phyloP scores from a whole-genome alignment of 2,888 invertebrate species.

The Erebia ligea region DNA sequence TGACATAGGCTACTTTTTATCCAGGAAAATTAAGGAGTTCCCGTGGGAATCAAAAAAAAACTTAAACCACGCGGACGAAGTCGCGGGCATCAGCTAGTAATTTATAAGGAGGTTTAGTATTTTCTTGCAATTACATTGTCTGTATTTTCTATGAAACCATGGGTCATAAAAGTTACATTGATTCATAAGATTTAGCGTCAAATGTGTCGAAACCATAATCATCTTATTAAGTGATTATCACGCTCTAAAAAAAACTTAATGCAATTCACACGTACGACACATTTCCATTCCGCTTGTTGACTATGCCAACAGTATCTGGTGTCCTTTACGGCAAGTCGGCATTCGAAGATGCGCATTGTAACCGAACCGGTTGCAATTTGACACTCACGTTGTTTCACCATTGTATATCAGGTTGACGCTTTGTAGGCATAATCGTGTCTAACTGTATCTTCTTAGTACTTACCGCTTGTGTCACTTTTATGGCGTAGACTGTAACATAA shows the following conservation, averaged over 20 bases:
- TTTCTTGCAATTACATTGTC: neutral
- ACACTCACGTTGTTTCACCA: slow-evolving; percentile 43
- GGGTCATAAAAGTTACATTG: neutral
- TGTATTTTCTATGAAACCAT: neutral
- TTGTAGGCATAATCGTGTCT: slow-evolving; percentile 23
- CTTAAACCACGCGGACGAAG: too few relatives aligned
- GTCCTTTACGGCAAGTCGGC: slow-evolving; percentile 47
- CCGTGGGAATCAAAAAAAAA: too few relatives aligned
- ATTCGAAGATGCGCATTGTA: slow-evolving; percentile 43
- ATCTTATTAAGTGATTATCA: slow-evolving; percentile 1
- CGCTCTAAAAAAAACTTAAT: slow-evolving; percentile 47
- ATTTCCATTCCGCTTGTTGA: slow-evolving; percentile 42
- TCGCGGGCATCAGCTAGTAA: too few relatives aligned
- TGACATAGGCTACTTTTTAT: too few relatives aligned
- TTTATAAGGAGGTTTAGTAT: neutral
- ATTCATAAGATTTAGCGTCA: neutral
- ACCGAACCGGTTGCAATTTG: slow-evolving; percentile 46
- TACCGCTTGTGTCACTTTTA: slow-evolving; percentile 13
- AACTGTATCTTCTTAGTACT: slow-evolving; percentile 25
- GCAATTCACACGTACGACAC: slow-evolving; percentile 35
- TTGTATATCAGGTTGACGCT: slow-evolving; percentile 25
- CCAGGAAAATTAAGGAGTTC: too few relatives aligned
- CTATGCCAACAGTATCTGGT: slow-evolving; percentile 49
- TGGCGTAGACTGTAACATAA: slow-evolving; percentile 4
- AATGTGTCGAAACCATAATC: slow-evolving; percentile 3